phyloP scores from a whole-genome alignment of 2,113 vertebrate genomes.

The Menidia beryllina region DNA sequence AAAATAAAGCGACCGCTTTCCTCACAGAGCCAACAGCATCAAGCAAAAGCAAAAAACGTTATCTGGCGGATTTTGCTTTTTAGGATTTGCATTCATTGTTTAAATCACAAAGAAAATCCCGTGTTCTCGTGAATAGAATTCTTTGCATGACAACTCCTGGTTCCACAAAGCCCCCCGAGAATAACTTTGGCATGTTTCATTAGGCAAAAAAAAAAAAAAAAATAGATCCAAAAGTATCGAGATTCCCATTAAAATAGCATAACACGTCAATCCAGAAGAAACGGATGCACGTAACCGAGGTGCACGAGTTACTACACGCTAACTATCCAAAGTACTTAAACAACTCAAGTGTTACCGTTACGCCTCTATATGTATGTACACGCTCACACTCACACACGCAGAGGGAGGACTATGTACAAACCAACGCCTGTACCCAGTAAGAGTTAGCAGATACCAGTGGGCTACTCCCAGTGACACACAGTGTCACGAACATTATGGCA shows the following conservation, averaged over 20 bases:
- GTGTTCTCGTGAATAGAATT: conserved; percentile 25
- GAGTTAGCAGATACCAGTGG: conserved; percentile 86
- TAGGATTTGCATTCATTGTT: conserved; percentile 36
- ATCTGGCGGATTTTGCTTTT: neutral
- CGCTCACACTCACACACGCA: conserved; percentile 75
- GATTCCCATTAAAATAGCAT: conserved; percentile 69
- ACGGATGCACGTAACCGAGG: conserved; percentile 63
- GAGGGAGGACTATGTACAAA: conserved; percentile 82
- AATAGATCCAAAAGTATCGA: conserved; percentile 67
- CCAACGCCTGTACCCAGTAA: conserved; percentile 88
- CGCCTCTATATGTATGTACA: conserved; percentile 52
- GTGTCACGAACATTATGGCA: conserved; percentile 96
- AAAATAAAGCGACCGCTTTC: conserved; percentile 4
- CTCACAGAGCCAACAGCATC: conserved; percentile 5
- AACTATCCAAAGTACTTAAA: conserved; percentile 48
- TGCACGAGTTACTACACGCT: conserved; percentile 70
- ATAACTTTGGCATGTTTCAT: conserved; percentile 74
- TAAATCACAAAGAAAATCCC: conserved; percentile 18
- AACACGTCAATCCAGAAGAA: conserved; percentile 56
- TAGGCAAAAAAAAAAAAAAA: no score
- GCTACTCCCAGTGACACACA: conserved; percentile 97
- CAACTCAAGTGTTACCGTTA: conserved; percentile 58
- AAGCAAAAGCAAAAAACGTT: conserved; percentile 48
- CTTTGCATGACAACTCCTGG: conserved; percentile 45
- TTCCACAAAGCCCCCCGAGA: conserved; percentile 60